Conservation (phyloP, 2,888 invertebrate species). For the Chalcis sispes region DNA sequence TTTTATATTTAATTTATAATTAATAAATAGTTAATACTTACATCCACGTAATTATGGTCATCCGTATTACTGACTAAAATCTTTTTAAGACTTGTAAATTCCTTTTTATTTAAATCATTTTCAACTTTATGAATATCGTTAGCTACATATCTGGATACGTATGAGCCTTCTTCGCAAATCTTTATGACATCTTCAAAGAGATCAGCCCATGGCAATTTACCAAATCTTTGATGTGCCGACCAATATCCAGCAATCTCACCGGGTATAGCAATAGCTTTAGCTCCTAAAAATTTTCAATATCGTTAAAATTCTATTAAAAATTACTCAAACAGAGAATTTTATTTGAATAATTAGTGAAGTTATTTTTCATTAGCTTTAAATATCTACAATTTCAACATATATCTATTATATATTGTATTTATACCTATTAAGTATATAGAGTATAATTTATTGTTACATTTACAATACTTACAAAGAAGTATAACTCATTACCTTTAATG, state of each 20-base stretch:
- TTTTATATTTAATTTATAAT: background rate
- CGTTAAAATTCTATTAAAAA: background rate
- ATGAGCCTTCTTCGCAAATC: conserved; percentile 84
- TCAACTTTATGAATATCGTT: conserved; percentile 76
- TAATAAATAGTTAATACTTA: conserved; percentile 6
- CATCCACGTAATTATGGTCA: background rate
- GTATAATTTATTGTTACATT: background rate
- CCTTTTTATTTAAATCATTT: conserved; percentile 76
- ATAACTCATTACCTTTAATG: conserved; percentile 58
- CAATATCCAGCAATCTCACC: conserved; percentile 92
- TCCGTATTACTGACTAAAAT: background rate
- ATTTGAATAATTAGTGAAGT: too few relatives aligned
- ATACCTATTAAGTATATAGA: too few relatives aligned
- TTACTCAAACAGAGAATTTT: background rate
- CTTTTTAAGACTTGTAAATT: conserved; percentile 77
- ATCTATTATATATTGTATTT: too few relatives aligned
- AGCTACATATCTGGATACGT: conserved; percentile 69
- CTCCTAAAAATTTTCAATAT: conserved; percentile 75
- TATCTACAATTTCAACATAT: too few relatives aligned
- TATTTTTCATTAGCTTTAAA: too few relatives aligned
- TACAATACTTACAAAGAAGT: background rate
- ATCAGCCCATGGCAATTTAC: conserved; percentile 86
- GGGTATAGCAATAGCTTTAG: conserved; percentile 88
- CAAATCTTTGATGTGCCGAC: conserved; percentile 85
- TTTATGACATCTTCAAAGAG: conserved; percentile 88